Evolutionary conservation across 2,888 invertebrate genomes (phyloP), one percentile per base, ranked within the genome.

Genomic region (Abscondita cerata): DNA sequence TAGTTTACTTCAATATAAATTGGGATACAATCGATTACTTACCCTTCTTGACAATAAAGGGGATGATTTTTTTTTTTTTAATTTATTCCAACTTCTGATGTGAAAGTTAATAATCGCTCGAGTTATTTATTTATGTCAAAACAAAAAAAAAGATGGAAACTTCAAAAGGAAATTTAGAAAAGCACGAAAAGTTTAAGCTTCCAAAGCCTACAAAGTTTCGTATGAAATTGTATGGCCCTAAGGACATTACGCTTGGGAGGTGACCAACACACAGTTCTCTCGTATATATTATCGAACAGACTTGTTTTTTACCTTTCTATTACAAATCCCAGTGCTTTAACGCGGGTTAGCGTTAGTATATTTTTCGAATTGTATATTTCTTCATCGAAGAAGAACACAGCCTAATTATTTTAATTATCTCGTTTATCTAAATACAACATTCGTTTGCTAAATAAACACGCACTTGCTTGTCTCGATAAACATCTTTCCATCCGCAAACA

Each of bases 291-390:
- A 64, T 59, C 59, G 51, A 61, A 52, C 55, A 44, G 59, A 52
- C 44, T 52, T 59, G 59, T 59, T 64, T 64, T 64, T 64, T 64
- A 64, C 59, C 52, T 59, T 64, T 62, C 52, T 62, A 62, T 57
- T 57, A 62, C 62, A 62, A 62, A 62, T 62, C 62, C 57, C 62
- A 53, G 38, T 56, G 52, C 61, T 40, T 50, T 52, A n/a, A 52
- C 61, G 47, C 52, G 51, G 55, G 54, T 55, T 55, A n/a, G n/a
- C 51, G 46, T 36, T 46, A 36, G 33, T 11, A 2, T 18, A n/a
- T 33, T 47, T 56, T 13, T 15, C 20, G 16, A 20, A 3, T 9
- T 38, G 8, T 36, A 25, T 25, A 13, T 20, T 52, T 57, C 41
- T 44, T 57, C 15, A 34, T 52, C 16, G 34, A 56, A 55, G 50